A percentile compares a stretch with the other conserved stretches of the same genome.
These are phyloP conservation scores for Drosophila anomalata DNA, from an alignment of 2,888 invertebrate species.

Conservation along the genomic window DNA sequence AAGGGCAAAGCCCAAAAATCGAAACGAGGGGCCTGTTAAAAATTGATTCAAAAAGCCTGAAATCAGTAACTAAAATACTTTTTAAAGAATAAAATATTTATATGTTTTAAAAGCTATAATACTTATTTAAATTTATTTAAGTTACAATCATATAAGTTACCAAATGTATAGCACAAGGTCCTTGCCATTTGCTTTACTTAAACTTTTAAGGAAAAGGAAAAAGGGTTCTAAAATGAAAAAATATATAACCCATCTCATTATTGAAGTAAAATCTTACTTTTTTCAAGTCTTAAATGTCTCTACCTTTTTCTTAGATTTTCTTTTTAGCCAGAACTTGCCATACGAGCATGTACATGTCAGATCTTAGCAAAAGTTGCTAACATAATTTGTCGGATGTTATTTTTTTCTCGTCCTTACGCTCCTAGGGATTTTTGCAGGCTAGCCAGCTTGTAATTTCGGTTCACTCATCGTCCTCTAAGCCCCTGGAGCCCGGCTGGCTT, in stretches of 20 bases:
- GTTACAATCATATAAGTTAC: neutral
- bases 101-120: too few species aligned
- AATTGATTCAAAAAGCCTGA: neutral
- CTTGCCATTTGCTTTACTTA: too few species aligned
- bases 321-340: slow-evolving; percentile 15
- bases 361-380: slow-evolving; percentile 39
- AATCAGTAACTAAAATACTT: neutral
- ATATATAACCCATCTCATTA: too few species aligned
- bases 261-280: neutral
- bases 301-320: neutral
- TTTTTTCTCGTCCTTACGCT: slow-evolving; percentile 13
- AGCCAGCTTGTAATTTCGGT: slow-evolving; percentile 23
- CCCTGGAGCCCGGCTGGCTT: slow-evolving; percentile 29
- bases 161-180: neutral
- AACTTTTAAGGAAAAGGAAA: too few species aligned
- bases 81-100: neutral
- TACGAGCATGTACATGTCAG: slow-evolving; percentile 20
- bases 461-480: slow-evolving; percentile 17
- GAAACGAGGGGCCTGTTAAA: neutral
- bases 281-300: neutral
- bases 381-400: slow-evolving; percentile 32
- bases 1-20: neutral
- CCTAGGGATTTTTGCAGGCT: slow-evolving; percentile 5
- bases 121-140: too few species aligned
- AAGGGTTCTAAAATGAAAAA: too few species aligned